A percentile compares a stretch with the other conserved stretches of the same genome.
Evolutionary conservation across 2,797 vertebrate genomes (phyloP).

Genomic region (Botia almorhae): DNA sequence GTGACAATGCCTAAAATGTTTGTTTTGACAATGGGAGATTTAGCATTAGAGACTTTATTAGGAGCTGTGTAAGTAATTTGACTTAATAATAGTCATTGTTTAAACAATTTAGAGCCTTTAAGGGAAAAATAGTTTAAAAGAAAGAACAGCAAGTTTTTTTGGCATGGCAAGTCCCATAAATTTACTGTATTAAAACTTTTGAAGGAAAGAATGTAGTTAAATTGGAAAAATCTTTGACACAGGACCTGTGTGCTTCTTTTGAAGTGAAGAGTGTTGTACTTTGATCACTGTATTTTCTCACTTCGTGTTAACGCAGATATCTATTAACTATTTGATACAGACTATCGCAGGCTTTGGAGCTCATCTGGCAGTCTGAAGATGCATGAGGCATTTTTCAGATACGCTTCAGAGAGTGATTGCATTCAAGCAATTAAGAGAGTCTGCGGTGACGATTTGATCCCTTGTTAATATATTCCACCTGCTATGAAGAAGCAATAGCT

Average conservation of each 20-base stretch:
- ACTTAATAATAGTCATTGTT: background rate
- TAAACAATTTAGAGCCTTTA: background rate
- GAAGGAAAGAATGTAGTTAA: background rate
- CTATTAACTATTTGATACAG: constrained; percentile 46
- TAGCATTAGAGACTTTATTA: background rate
- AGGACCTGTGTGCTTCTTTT: constrained; percentile 8
- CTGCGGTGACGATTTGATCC: constrained; percentile 54
- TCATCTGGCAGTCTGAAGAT: constrained; percentile 36
- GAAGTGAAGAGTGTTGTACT: background rate
- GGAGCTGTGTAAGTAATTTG: background rate
- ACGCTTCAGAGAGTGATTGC: constrained; percentile 43
- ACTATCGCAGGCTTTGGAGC: constrained; percentile 53
- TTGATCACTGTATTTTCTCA: constrained; percentile 14
- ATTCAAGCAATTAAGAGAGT: constrained; percentile 54
- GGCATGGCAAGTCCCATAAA: background rate
- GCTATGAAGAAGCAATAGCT: constrained; percentile 50
- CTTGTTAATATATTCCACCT: constrained; percentile 56
- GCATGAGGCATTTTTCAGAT: constrained; percentile 42
- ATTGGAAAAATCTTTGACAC: background rate
- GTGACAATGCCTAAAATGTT: background rate
- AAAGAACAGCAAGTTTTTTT: background rate
- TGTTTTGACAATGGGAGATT: background rate
- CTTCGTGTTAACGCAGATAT: constrained; percentile 37
- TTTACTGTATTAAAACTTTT: background rate
- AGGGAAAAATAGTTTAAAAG: background rate